phyloP scores from a whole-genome alignment of 2,888 invertebrate species.

The Trissolcus japonicus region DNA sequence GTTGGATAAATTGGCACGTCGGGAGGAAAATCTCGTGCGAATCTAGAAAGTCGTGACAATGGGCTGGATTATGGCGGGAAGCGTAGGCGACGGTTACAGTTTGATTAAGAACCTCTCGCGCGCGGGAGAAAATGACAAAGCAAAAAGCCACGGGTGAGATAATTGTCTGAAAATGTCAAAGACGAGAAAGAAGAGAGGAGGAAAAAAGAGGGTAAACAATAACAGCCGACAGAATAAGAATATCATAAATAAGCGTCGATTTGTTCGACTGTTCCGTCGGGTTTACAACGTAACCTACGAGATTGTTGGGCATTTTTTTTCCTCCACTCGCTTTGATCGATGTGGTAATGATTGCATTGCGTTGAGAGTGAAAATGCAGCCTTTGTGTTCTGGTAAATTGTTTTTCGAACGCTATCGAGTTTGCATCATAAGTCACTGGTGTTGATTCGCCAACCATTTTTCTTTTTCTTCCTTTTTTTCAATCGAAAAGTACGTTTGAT shows the following conservation, averaged over 20 bases:
- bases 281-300: conserved; percentile 18
- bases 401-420: conserved; percentile 13
- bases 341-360: conserved; percentile 16
- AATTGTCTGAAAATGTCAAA: conserved; percentile 54
- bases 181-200: conserved; percentile 3
- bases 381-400: conserved; percentile 4
- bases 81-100: conserved; percentile 66
- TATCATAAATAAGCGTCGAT: conserved; percentile 51
- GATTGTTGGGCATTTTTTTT: conserved; percentile 15
- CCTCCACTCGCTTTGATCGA: conserved; percentile 6
- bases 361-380: conserved; percentile 2
- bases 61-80: conserved; percentile 59
- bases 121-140: conserved; percentile 51
- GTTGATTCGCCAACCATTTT: neutral
- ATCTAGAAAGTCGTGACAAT: conserved; percentile 59
- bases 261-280: conserved; percentile 35
- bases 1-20: neutral
- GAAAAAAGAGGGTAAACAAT: conserved; percentile 38
- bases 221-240: conserved; percentile 50
- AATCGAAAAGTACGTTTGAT: neutral
- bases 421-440: conserved; percentile 15
- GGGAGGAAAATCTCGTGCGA: conserved; percentile 51
- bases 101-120: conserved; percentile 66
- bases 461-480: neutral
- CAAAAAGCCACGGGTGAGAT: conserved; percentile 63